Evolutionary conservation across 2,113 vertebrate genomes (phyloP).

Genomic region (Ciconia maguari): DNA sequence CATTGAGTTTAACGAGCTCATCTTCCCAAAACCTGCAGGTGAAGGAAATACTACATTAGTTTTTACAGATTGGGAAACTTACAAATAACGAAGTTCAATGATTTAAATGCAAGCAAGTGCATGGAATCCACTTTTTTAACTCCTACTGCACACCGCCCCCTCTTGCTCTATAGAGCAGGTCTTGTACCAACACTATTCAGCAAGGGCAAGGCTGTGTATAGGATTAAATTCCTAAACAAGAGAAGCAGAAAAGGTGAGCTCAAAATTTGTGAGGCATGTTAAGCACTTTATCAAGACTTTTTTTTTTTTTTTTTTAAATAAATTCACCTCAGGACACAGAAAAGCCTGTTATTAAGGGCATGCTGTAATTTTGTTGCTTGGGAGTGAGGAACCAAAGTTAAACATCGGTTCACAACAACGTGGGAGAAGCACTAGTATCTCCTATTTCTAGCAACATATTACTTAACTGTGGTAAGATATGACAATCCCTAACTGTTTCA

Average conservation of each 20-base stretch:
- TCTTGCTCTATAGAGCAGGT: not conserved
- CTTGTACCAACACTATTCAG: not conserved
- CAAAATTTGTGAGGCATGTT: not conserved
- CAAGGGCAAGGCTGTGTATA: not conserved
- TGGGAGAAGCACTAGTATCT: not conserved
- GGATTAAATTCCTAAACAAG: not conserved
- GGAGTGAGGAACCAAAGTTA: not conserved
- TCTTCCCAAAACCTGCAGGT: not conserved
- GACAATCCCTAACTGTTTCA: not conserved
- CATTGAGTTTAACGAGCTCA: not conserved
- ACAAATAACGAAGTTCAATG: not conserved
- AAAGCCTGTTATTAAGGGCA: not conserved
- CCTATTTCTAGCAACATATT: not conserved
- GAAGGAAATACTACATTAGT: not conserved
- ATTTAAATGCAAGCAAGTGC: not conserved
- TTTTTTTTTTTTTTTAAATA: not conserved
- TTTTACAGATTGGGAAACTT: not conserved
- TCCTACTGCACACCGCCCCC: not conserved
- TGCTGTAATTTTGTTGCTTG: not conserved
- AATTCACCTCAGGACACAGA: not conserved
- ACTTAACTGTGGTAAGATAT: not conserved
- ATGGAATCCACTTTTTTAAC: not conserved
- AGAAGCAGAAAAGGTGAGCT: not conserved
- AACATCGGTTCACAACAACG: not conserved
- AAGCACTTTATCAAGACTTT: not conserved